Evolutionary conservation across 2,113 vertebrate species (phyloP).

Genomic region (zebrafish (Danio rerio)): GRCz12tu NC_133196.1:24010001-24010500

Average conservation of each 20-base stretch:
- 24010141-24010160: too few relatives aligned
- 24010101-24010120: too few relatives aligned
- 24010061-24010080: too few relatives aligned
- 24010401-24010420: slow-evolving; percentile 70
- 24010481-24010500: slow-evolving; percentile 69
- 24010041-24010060: too few relatives aligned
- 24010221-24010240: not conserved
- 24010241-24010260: not conserved
- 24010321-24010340: slow-evolving; percentile 49
- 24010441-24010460: slow-evolving; percentile 74
- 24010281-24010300: not conserved
- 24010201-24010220: not conserved
- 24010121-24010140: too few relatives aligned
- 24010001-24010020: too few relatives aligned
- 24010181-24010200: too few relatives aligned
- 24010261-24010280: not conserved
- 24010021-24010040: too few relatives aligned
- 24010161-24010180: too few relatives aligned
- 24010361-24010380: not conserved
- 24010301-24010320: slow-evolving; percentile 8
- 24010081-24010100: too few relatives aligned
- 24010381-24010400: slow-evolving; percentile 71
- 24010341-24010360: slow-evolving; percentile 80
- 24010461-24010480: slow-evolving; percentile 61
- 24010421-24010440: slow-evolving; percentile 60